Base-by-base conservation (phyloP, 2,888 invertebrate genomes). In the Actias luna region DNA sequence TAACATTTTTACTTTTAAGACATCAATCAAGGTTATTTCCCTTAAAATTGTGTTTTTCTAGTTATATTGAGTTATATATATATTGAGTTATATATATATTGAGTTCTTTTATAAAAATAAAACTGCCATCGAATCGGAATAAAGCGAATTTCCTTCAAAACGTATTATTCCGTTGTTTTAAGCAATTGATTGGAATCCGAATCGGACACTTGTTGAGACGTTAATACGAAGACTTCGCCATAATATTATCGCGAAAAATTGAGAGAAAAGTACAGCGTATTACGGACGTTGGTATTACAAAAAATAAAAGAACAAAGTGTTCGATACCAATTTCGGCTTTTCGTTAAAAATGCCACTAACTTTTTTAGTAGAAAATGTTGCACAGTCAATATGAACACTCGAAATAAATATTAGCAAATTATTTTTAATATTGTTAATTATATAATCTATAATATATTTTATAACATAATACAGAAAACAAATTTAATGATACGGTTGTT, bases 121-220 rank as follows among this genome's bases (percentile, higher is more conserved):
- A 64, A 29, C 61, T 66, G 61, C 14, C 36, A 39, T 59, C 57
- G 57, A 46, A 42, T 39, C 39, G 25, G 55, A 46, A 60, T 59
- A 46, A 60, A 69, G 64, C 61, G 61, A 64, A 65, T 60, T 65
- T 64, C 58, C 64, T 62, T 18, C 46, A 58, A 76, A 76, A 74
- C 65, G 72, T 76, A 76, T 82, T 81, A 78, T 80, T 77, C 76
- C 77, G 74, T 69, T 75, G 67, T 73, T 79, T 79, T 78, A 75
- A 77, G 75, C 76, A 74, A 78, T 78, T 81, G 77, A 85, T 82
- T 80, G 79, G 77, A 81, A 79, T 74, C 77, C 73, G 72, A 71
- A 73, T 76, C 73, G 67, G 71, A 71, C 70, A 71, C 71, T 76
- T 69, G 69, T 70, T 70, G 71, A 71, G 70, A 70, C 69, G 72